Base-by-base conservation (phyloP, 2,888 invertebrate species). In the Eupelmus urozonus region DNA sequence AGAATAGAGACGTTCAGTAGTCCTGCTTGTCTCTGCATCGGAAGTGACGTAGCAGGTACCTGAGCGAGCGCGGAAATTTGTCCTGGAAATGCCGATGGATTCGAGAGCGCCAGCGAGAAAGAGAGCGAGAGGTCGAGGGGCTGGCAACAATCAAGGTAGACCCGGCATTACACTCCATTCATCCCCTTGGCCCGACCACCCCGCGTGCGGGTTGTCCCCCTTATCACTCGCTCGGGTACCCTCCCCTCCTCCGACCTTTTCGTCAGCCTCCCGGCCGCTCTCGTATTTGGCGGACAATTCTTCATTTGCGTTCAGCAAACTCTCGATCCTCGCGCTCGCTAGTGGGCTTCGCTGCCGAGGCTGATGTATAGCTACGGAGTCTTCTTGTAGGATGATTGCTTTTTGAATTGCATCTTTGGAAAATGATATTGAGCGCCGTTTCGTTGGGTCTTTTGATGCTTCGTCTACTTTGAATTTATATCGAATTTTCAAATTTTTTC, bases 81-180 rank as follows among this genome's bases (percentile, higher is more conserved):
- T 86, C 83, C 83, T 85, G 85, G 85, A 88, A 88, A 87, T 87
- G 87, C 85, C 87, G 84, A 88, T 87, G 85, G 86, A 83, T 87
- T 82, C 80, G 79, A 59, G 51, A n/a, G 81, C 73, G 75, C 79
- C 70, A 76, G 59, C 73, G 77, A 71, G 42, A 67, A 13, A 16
- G 25, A 27, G 80, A 76, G 75, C 73, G 75, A 63, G 79, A 72
- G 53, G 13, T 84, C 83, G 85, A 82, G 83, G 84, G 84, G 86
- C 85, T 86, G 86, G 85, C 87, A 87, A 88, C 88, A 88, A 89
- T 88, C 89, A 88, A 87, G 85, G 84, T 84, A 87, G 86, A 87
- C 86, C 85, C 87, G 84, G 89, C 87, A 89, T 89, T 89, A 89
- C 89, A 88, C 87, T 88, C 89, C 87, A 89, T 89, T 89, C 89